Evolutionary conservation across 2,797 vertebrate genomes (phyloP), one percentile per base, ranked within the genome.

Genomic region (Lophotriccus pileatus): DNA sequence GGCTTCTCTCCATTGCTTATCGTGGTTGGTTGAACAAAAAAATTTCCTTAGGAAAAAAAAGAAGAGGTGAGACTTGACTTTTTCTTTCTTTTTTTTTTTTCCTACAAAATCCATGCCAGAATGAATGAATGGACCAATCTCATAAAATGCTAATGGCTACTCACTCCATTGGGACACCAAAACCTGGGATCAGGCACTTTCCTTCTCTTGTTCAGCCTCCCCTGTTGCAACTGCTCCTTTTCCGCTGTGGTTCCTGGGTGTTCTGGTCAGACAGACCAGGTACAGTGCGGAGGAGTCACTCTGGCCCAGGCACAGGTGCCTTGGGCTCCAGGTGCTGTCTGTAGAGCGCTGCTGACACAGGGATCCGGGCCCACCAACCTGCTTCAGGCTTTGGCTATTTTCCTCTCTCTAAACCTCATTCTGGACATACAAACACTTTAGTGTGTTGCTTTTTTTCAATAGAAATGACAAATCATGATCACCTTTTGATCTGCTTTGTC

Each of bases 251-350:
- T 19, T 52, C 11, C 14, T 62, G 62, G 1, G 3, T 59, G 25
- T 32, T 46, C 23, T 7, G 3, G 34, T 30, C 84, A 52, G 10
- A 47, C 16, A 50, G 28, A 17, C 5, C 5, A 8, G 17, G 6
- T 28, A 10, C 4, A 46, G n/a, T 25, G 19, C 13, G 19, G 6
- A 19, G 13, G 16, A 52, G 7, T n/a, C 37, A 24, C 19, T 46
- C 36, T 70, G 20, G 21, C 13, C 19, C 20, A 52, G 52, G 6
- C 17, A 23, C 0, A 0, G 7, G 32, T 0, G 3, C 25, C 23
- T 41, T 3, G 8, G 22, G 14, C 43, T 60, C n/a, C 50, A 22
- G 17, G 20, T 1, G 0, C 30, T 60, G 14, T 25, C 47, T 46
- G 21, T 20, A 41, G 60, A 52, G 12, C 8, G 4, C 8, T n/a